phyloP scores from a whole-genome alignment of 2,797 vertebrate genomes.

The Pteronotus mesoamericanus region DNA sequence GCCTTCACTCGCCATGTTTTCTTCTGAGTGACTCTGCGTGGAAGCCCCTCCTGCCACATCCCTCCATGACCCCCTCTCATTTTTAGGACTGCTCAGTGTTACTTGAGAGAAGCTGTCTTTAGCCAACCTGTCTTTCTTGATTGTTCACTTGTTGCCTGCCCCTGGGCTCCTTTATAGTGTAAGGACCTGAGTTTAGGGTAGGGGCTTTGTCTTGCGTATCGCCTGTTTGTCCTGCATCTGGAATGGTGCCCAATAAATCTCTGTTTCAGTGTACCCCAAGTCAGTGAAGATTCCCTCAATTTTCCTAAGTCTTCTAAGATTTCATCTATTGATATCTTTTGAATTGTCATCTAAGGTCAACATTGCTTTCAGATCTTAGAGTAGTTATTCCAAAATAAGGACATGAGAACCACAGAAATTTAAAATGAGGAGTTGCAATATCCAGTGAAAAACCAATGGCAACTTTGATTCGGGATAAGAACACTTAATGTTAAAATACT shows the following conservation, averaged over 20 bases:
- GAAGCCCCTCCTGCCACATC: neutral
- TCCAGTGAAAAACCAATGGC: neutral
- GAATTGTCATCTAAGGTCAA: neutral
- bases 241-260: neutral
- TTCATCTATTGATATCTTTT: neutral
- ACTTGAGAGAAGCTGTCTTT: neutral
- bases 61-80: neutral
- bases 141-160: neutral
- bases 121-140: neutral
- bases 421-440: neutral
- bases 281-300: neutral
- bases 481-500: neutral
- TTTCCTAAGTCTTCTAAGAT: neutral
- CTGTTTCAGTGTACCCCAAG: neutral
- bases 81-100: neutral
- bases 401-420: neutral
- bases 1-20: neutral
- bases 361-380: neutral
- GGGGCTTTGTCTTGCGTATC: neutral
- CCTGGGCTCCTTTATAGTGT: neutral
- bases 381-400: conserved; percentile 19
- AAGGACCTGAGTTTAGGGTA: neutral
- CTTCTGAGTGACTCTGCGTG: neutral
- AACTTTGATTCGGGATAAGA: conserved; percentile 10
- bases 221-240: neutral